These are phyloP conservation scores for Litoditis marina DNA, from an alignment of 2,888 invertebrate genomes.

Conservation along the genomic window DNA sequence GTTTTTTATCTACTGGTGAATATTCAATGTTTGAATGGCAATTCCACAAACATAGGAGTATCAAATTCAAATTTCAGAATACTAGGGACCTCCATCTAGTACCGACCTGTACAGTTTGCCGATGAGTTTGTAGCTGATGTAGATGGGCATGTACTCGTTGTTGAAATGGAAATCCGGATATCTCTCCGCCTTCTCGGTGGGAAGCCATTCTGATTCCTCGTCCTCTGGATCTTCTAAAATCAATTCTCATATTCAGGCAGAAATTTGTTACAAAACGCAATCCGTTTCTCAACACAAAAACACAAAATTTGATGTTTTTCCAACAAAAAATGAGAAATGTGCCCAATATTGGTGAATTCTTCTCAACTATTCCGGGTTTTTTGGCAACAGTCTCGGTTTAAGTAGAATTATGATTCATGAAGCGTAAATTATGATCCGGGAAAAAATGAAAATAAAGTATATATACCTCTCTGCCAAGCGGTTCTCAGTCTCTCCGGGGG, in stretches of 20 bases:
- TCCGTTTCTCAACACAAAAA: background rate
- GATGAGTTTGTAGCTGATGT: constrained; percentile 41
- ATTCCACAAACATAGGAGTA: no score
- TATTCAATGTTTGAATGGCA: no score
- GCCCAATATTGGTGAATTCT: no score
- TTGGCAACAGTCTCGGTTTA: no score
- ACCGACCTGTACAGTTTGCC: constrained; percentile 43
- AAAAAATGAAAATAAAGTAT: background rate
- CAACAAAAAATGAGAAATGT: constrained; percentile 19
- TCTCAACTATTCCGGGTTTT: no score
- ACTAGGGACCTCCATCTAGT: no score
- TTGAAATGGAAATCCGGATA: constrained; percentile 15
- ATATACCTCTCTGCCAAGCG: constrained; percentile 21
- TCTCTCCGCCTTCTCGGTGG: constrained; percentile 15
- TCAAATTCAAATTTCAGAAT: no score
- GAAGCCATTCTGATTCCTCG: constrained; percentile 17
- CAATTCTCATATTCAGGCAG: background rate
- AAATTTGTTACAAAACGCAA: background rate
- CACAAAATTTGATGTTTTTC: background rate
- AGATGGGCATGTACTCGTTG: constrained; percentile 20
- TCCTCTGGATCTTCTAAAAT: constrained; percentile 6
- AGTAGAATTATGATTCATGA: no score
- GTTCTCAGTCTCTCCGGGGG: constrained; percentile 26
- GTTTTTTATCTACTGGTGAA: no score
- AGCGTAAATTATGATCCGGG: background rate